phyloP scores from a whole-genome alignment of 1,140 invertebrate genomes.

The Maniola jurtina region DNA sequence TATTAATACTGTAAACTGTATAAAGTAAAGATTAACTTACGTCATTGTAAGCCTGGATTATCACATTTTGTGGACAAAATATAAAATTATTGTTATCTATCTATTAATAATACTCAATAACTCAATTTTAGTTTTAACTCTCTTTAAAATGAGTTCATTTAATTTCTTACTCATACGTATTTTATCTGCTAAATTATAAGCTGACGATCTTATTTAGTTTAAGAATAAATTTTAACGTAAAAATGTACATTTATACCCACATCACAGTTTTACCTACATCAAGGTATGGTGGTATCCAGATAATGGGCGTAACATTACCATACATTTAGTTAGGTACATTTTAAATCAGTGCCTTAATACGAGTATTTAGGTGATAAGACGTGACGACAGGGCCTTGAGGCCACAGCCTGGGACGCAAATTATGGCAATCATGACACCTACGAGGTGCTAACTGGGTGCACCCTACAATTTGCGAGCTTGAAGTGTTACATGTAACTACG shows the following conservation, averaged over 20 bases:
- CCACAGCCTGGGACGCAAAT: constrained; percentile 59
- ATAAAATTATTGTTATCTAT: too few species aligned
- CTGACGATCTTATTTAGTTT: too few species aligned
- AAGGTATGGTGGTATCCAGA: constrained; percentile 5
- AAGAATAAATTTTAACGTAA: neutral
- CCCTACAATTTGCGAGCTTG: constrained; percentile 71
- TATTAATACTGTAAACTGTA: too few species aligned
- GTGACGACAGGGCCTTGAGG: constrained; percentile 70
- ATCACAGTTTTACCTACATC: too few species aligned
- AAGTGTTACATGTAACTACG: constrained; percentile 39
- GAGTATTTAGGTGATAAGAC: constrained; percentile 73
- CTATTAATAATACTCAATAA: too few species aligned
- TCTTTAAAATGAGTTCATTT: too few species aligned
- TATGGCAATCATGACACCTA: constrained; percentile 75
- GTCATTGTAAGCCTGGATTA: too few species aligned
- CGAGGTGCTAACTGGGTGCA: constrained; percentile 71
- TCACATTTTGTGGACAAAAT: too few species aligned
- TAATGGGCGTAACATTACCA: constrained; percentile 27
- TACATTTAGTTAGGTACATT: constrained; percentile 37
- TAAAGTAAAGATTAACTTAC: too few species aligned
- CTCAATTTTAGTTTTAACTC: too few species aligned
- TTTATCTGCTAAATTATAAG: too few species aligned
- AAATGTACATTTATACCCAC: constrained; percentile 26
- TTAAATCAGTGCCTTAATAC: constrained; percentile 57
- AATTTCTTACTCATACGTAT: too few species aligned